Evolutionary conservation across 2,888 invertebrate genomes (phyloP), one percentile per base, ranked within the genome.

Genomic region (Andrena marginata): DNA sequence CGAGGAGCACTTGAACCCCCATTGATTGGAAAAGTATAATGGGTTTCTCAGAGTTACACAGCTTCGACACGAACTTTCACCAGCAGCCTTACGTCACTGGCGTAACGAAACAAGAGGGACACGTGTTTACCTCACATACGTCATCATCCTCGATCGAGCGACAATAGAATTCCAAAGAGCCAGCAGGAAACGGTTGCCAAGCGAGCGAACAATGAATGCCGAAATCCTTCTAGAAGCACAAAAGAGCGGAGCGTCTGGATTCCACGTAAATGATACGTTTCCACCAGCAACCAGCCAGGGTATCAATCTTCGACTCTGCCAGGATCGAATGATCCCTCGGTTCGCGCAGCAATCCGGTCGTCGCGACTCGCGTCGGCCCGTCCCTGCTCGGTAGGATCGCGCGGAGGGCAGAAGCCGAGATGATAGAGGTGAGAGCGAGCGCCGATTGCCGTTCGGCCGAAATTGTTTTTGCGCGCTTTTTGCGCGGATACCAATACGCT

Each of bases 381-480:
- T 54, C 49, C 4, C 29, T 29, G 49, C 23, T 56, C 35, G 16
- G 65, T 48, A 29, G 31, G 63, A 63, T 48, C 54, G 20, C 48
- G 5, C 10, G 4, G 4, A 16, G 42, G 33, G 23, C 23, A 56
- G 49, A 63, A 31, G 33, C 4, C 5, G 13, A 68, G 35, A 35
- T 35, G 65, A 74, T 59, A 60, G 76, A 73, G 59, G 35, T n/a
- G 16, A 20, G 74, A 60, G 20, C 33, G 13, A 31, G n/a, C 63
- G 42, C 63, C 63, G 54, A 68, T 68, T 79, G 74, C 71, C 72
- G 68, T 75, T 65, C 74, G 51, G 65, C 31, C 63, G 77, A 87
- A 85, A 85, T 87, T 82, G 85, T 87, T 86, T 81, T 73, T 74
- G 72, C 74, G 67, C 70, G 48, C 35, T 76, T 82, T 75, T 75